Conservation (phyloP, 2,888 invertebrate genomes). For the Pasiphila rectangulata region DNA sequence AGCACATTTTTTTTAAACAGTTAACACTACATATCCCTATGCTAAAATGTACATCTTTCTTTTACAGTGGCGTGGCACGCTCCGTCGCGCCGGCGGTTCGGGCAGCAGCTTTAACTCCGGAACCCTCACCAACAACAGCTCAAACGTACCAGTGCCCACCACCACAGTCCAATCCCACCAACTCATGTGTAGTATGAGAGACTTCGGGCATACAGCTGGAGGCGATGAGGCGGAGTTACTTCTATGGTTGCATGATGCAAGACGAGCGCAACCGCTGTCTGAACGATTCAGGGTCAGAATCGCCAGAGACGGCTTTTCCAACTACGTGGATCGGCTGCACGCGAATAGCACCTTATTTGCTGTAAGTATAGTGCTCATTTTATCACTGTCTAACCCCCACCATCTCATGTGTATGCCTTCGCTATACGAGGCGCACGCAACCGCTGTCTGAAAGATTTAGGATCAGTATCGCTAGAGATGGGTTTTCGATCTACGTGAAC, state of each 20-base stretch:
- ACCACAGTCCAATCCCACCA: conserved; percentile 76
- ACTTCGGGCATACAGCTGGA: conserved; percentile 92
- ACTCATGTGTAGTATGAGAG: conserved; percentile 88
- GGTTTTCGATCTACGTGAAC: not conserved
- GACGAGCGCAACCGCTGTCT: conserved; percentile 88
- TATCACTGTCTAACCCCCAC: not conserved
- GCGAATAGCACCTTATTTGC: conserved; percentile 95
- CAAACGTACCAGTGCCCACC: conserved; percentile 35
- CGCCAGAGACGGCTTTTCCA: conserved; percentile 94
- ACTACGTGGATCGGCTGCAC: conserved; percentile 92
- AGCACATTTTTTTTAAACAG: too few relatives aligned
- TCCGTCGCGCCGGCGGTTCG: conserved; percentile 70
- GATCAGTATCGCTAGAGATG: not conserved
- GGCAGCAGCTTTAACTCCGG: conserved; percentile 74
- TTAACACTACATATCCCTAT: not conserved
- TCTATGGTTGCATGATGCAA: conserved; percentile 91
- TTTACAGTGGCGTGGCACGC: conserved; percentile 71
- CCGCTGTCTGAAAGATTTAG: not conserved
- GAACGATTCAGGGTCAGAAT: conserved; percentile 94
- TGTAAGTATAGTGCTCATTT: conserved; percentile 59
- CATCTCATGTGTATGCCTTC: not conserved
- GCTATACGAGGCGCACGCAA: not conserved
- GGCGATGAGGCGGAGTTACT: conserved; percentile 95
- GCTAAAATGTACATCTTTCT: conserved; percentile 1
- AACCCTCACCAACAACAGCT: conserved; percentile 58